A percentile compares a stretch with the other conserved stretches of the same genome.
These are phyloP conservation scores for Himalopsyche phryganea DNA, from an alignment of 1,140 invertebrate genomes.

Conservation along the genomic window DNA sequence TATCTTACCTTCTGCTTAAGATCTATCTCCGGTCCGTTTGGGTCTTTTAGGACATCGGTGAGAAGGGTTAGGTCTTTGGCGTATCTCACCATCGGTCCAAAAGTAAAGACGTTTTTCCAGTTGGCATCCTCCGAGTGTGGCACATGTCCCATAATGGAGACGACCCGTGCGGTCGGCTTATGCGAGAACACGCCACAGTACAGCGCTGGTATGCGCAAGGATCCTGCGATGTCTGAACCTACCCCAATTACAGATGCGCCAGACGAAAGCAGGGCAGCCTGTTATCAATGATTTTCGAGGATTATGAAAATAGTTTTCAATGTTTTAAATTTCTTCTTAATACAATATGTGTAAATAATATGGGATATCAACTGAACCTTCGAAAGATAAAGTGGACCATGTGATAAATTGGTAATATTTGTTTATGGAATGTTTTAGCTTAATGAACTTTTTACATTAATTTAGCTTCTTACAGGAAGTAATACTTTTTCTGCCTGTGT, in stretches of 20 bases:
- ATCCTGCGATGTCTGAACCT: constrained; percentile 82
- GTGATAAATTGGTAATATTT: too few relatives aligned
- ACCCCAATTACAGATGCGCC: constrained; percentile 76
- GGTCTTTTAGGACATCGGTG: constrained; percentile 56
- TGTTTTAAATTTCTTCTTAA: too few relatives aligned
- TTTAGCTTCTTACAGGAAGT: too few relatives aligned
- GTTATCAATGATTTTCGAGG: constrained; percentile 35
- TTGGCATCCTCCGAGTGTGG: constrained; percentile 52
- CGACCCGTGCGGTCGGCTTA: constrained; percentile 67
- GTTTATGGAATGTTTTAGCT: too few relatives aligned
- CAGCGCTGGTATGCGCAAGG: constrained; percentile 76
- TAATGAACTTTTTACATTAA: too few relatives aligned
- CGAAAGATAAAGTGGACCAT: too few relatives aligned
- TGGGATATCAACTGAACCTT: too few relatives aligned
- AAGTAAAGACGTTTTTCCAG: constrained; percentile 60
- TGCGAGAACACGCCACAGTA: constrained; percentile 85
- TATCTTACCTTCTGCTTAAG: constrained; percentile 44
- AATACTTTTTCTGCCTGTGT: too few relatives aligned
- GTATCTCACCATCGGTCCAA: constrained; percentile 81
- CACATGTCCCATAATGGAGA: constrained; percentile 53
- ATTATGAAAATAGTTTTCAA: too few relatives aligned
- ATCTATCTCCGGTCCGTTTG: constrained; percentile 38
- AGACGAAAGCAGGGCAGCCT: constrained; percentile 63
- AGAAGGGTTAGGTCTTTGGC: constrained; percentile 73
- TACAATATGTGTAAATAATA: too few relatives aligned